phyloP scores from a whole-genome alignment of 2,888 invertebrate species.

The Sericinus montela region DNA sequence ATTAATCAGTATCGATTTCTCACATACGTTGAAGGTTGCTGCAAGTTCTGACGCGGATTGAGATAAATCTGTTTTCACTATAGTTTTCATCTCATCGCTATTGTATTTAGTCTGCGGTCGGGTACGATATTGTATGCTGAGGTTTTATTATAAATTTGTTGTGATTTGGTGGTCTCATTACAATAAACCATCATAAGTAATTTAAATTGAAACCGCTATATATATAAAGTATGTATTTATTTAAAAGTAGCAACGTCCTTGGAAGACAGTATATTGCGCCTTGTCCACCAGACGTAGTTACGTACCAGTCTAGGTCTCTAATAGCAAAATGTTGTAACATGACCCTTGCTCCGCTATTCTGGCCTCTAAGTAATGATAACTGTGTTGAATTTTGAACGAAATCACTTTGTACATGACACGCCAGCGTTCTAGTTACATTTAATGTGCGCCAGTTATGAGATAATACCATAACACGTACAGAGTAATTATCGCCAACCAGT shows the following conservation, averaged over 20 bases:
- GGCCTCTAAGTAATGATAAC: not conserved
- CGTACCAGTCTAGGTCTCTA: not conserved
- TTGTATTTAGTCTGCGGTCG: no score
- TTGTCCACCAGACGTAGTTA: slow-evolving; percentile 8
- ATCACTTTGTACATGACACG: not conserved
- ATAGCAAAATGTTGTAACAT: slow-evolving; percentile 1
- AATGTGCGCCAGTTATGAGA: slow-evolving; percentile 5
- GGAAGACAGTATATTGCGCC: not conserved
- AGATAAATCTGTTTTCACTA: no score
- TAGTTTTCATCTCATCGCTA: no score
- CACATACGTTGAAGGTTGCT: no score
- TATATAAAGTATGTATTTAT: not conserved
- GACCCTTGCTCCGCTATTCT: not conserved
- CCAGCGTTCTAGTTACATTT: slow-evolving; percentile 19
- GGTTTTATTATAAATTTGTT: no score
- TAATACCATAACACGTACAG: slow-evolving; percentile 2
- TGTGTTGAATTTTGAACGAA: slow-evolving; percentile 5
- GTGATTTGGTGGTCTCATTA: no score
- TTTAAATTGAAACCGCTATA: no score
- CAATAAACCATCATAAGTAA: no score
- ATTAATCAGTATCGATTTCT: no score
- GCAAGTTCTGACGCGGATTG: no score
- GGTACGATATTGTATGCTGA: no score
- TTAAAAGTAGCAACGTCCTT: not conserved
- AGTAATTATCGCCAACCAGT: slow-evolving; percentile 1